These are phyloP conservation scores for Norana najaformis DNA, from an alignment of 2,888 invertebrate genomes.

Conservation along the genomic window DNA sequence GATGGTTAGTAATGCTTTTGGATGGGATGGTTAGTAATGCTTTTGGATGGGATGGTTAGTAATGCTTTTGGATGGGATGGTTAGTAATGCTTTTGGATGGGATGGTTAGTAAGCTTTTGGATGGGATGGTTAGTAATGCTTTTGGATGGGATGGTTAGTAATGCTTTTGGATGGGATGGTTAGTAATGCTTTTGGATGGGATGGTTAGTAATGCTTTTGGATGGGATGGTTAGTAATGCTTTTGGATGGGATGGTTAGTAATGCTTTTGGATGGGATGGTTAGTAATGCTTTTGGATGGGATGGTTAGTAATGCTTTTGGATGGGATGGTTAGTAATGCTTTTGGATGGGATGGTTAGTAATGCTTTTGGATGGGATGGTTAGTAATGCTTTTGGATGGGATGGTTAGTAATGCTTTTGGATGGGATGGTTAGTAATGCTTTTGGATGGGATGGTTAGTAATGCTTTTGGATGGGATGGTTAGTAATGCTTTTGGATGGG, in stretches of 20 bases:
- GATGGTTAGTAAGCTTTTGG: neutral
- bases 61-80: conserved; percentile 31
- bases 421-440: conserved; percentile 25
- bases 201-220: conserved; percentile 26
- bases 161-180: neutral
- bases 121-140: conserved; percentile 25
- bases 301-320: conserved; percentile 21
- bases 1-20: conserved; percentile 26
- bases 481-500: too few species aligned
- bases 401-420: neutral
- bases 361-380: conserved; percentile 31
- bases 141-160: conserved; percentile 30
- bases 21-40: neutral
- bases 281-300: conserved; percentile 28
- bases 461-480: neutral
- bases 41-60: conserved; percentile 7
- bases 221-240: conserved; percentile 27
- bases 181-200: too few species aligned
- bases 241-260: neutral
- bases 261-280: too few species aligned
- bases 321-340: neutral
- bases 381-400: neutral
- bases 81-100: neutral
- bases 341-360: conserved; percentile 21
- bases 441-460: conserved; percentile 30